Evolutionary conservation across 1,140 invertebrate genomes (phyloP).

Genomic region (Melitaea cinxia): DNA sequence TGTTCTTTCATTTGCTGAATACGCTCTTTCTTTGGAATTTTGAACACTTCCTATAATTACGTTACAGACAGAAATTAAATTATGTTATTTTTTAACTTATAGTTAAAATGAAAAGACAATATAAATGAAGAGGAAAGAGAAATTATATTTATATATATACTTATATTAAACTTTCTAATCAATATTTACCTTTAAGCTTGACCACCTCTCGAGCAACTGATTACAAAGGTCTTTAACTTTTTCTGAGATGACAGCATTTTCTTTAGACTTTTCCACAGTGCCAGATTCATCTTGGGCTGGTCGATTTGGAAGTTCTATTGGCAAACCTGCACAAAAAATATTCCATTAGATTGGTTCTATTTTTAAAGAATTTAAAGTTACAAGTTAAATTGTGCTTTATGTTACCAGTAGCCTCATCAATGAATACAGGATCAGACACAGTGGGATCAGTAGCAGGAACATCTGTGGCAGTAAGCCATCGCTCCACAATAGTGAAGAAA

Average conservation of each 20-base stretch:
- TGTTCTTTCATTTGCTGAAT: conserved; percentile 97
- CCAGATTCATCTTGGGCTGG: conserved; percentile 43
- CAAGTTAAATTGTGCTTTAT: not conserved
- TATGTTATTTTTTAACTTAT: too few species aligned
- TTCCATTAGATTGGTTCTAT: not conserved
- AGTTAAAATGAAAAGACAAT: too few species aligned
- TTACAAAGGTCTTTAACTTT: conserved; percentile 84
- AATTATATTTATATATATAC: too few species aligned
- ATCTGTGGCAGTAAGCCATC: conserved; percentile 83
- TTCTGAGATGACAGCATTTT: conserved; percentile 50
- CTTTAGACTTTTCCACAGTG: conserved; percentile 56
- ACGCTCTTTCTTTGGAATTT: conserved; percentile 97
- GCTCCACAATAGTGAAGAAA: conserved; percentile 90
- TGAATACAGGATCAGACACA: conserved; percentile 54
- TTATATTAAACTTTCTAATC: not conserved
- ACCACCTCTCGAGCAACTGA: conserved; percentile 88
- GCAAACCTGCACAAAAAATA: conserved; percentile 50
- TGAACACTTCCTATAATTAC: conserved; percentile 85
- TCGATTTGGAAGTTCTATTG: conserved; percentile 59
- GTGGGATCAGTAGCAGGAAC: conserved; percentile 42
- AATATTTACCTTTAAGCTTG: conserved; percentile 87
- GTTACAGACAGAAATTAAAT: too few species aligned
- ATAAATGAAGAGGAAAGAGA: too few species aligned
- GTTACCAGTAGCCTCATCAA: conserved; percentile 73
- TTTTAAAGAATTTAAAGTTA: not conserved